Conservation (phyloP, 2,113 vertebrate genomes). For the Actinemys pallida region DNA sequence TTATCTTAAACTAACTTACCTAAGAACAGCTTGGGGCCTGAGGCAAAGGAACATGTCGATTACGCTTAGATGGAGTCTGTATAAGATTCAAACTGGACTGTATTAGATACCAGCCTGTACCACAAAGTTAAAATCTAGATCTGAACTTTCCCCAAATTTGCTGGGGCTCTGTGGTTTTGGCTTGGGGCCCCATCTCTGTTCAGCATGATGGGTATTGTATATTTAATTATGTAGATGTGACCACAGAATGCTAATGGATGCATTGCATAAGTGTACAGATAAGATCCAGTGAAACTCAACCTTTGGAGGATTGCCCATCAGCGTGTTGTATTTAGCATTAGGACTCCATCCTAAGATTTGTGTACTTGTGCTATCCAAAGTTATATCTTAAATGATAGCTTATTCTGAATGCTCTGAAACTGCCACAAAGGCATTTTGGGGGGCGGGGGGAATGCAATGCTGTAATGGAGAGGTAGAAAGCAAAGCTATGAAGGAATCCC, state of each 20-base stretch:
- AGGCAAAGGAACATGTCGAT: background rate
- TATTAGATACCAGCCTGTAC: background rate
- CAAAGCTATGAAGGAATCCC: slow-evolving; percentile 28
- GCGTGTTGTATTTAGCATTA: background rate
- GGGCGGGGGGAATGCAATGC: background rate
- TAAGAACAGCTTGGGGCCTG: background rate
- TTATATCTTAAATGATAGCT: background rate
- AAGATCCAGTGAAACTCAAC: background rate
- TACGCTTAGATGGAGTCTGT: background rate
- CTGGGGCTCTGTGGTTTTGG: background rate
- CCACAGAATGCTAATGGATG: background rate
- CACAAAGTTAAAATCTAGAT: background rate
- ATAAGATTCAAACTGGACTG: background rate
- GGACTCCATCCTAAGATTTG: background rate
- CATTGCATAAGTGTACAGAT: background rate
- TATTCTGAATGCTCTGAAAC: background rate
- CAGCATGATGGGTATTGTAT: background rate
- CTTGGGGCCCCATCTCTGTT: background rate
- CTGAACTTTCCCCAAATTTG: background rate
- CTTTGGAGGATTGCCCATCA: background rate
- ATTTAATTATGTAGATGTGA: background rate
- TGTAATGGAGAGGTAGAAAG: rapidly evolving
- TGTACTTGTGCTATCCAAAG: background rate
- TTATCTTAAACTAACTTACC: background rate
- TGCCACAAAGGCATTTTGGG: background rate